phyloP scores from a whole-genome alignment of 2,797 vertebrate genomes.

The Eupleurogrammus muticus region DNA sequence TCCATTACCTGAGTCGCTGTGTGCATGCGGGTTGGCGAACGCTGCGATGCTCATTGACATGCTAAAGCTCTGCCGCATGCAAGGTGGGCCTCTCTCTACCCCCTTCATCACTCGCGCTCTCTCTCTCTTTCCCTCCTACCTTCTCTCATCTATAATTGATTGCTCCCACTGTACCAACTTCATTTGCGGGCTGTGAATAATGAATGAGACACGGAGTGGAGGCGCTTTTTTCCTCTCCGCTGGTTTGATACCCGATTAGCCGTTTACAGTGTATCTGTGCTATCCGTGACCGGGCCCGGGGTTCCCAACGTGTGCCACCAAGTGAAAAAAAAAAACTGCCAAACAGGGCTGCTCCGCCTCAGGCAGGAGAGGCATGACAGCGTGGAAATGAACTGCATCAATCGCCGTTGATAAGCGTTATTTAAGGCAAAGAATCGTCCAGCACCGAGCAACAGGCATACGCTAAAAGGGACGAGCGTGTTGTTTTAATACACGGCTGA shows the following conservation, averaged over 20 bases:
- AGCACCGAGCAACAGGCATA: conserved; percentile 25
- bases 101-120: conserved; percentile 51
- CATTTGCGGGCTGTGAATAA: conserved; percentile 85
- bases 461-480: conserved; percentile 5
- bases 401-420: conserved; percentile 19
- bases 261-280: conserved; percentile 62
- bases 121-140: conserved; percentile 59
- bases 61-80: conserved; percentile 65
- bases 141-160: conserved; percentile 86
- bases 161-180: conserved; percentile 84
- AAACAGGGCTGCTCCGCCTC: conserved; percentile 21
- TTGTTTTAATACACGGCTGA: conserved; percentile 41
- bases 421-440: conserved; percentile 10
- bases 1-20: conserved; percentile 29
- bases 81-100: conserved; percentile 57
- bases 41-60: conserved; percentile 61
- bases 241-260: conserved; percentile 80
- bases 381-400: conserved; percentile 1
- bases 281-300: conserved; percentile 64
- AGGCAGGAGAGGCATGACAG: conserved; percentile 1
- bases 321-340: conserved; percentile 19
- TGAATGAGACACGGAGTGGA: conserved; percentile 83
- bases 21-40: conserved; percentile 45
- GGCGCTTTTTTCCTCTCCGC: conserved; percentile 72
- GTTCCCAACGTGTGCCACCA: conserved; percentile 56